These are phyloP conservation scores for Stramonita haemastoma DNA, from an alignment of 2,888 invertebrate species.

Conservation along the genomic window DNA sequence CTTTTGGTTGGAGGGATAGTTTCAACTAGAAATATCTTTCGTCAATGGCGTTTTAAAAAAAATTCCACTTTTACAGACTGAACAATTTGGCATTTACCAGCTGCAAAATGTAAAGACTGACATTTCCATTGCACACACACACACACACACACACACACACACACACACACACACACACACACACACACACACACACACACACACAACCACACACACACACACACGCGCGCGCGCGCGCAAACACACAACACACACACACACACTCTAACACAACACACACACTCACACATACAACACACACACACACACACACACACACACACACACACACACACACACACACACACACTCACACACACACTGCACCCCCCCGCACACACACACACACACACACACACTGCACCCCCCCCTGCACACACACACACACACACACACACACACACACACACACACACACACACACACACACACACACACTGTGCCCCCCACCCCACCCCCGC, in stretches of 20 bases:
- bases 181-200: constrained; percentile 17
- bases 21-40: too few species aligned
- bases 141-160: neutral
- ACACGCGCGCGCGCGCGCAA: neutral
- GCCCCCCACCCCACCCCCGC: neutral
- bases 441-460: constrained; percentile 6
- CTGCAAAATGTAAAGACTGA: neutral
- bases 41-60: too few species aligned
- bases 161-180: constrained; percentile 13
- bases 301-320: neutral
- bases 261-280: neutral
- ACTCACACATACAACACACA: neutral
- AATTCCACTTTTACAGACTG: neutral
- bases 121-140: neutral
- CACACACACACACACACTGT: constrained; percentile 6
- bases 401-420: neutral
- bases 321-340: neutral
- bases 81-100: neutral
- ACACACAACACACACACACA: neutral
- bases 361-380: too few species aligned
- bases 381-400: neutral
- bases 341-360: neutral
- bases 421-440: neutral
- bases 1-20: too few species aligned
- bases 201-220: neutral